phyloP scores from a whole-genome alignment of 2,113 vertebrate species.

The Phrynocephalus versicolor region DNA sequence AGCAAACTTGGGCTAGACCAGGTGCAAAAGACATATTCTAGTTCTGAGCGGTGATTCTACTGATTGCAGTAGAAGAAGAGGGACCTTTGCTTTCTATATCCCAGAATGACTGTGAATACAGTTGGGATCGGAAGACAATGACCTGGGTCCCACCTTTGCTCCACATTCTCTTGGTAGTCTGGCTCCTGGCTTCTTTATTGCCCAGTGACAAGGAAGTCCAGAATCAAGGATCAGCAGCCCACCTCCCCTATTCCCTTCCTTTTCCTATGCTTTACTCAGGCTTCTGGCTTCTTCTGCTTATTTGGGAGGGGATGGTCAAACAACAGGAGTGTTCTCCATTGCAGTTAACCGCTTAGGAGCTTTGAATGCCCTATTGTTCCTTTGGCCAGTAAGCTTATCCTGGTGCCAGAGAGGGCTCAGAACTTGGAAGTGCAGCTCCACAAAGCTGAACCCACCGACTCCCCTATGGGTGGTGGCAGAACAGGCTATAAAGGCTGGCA shows the following conservation, averaged over 20 bases:
- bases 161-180: neutral
- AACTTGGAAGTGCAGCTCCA: too few relatives aligned
- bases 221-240: too few relatives aligned
- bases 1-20: neutral
- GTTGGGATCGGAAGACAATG: neutral
- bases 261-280: neutral
- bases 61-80: neutral
- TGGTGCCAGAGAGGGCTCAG: too few relatives aligned
- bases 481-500: neutral
- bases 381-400: too few relatives aligned
- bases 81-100: too few relatives aligned
- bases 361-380: too few relatives aligned
- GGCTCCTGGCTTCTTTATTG: neutral
- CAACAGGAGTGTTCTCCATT: too few relatives aligned
- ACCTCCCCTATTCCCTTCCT: neutral
- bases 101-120: neutral
- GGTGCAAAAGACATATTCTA: neutral
- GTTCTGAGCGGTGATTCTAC: neutral
- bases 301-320: neutral
- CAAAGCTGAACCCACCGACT: too few relatives aligned
- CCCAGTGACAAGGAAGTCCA: too few relatives aligned
- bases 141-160: neutral
- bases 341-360: too few relatives aligned
- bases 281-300: neutral
- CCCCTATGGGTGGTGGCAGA: neutral